phyloP scores from a whole-genome alignment of 2,888 invertebrate genomes.

The Eupsilia transversa region DNA sequence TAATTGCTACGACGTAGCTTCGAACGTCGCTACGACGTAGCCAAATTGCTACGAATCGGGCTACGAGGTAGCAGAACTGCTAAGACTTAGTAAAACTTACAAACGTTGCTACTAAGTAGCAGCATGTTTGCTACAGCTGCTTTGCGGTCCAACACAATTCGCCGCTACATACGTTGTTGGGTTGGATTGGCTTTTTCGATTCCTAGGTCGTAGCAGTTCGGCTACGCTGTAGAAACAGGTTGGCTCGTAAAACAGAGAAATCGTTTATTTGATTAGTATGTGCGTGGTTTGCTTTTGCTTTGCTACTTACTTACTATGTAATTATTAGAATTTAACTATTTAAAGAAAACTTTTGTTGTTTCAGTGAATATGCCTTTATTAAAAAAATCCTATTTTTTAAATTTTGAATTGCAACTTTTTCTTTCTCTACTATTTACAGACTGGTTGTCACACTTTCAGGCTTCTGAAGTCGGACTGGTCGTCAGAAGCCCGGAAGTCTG shows the following conservation, averaged over 20 bases:
- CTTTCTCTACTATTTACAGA: not conserved
- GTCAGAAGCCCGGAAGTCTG: no score
- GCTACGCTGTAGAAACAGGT: not conserved
- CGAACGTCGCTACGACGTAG: not conserved
- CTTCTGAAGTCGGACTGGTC: no score
- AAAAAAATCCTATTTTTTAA: not conserved
- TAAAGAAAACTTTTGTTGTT: not conserved
- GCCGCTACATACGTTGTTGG: not conserved
- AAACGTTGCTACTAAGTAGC: not conserved
- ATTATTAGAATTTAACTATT: not conserved
- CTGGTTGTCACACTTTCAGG: no score
- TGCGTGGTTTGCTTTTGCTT: not conserved
- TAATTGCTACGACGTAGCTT: not conserved
- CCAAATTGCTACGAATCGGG: not conserved
- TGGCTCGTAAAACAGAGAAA: not conserved
- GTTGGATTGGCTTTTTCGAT: no score
- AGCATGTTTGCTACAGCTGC: not conserved
- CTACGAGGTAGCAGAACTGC: not conserved
- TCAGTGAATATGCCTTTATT: not conserved
- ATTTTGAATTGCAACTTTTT: not conserved
- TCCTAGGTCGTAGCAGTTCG: not conserved
- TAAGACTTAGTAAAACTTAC: not conserved
- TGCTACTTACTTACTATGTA: not conserved
- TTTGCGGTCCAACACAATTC: not conserved
- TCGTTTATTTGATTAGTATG: not conserved